Conservation (phyloP, 2,797 vertebrate species). For the Cirrhinus molitorella region DNA sequence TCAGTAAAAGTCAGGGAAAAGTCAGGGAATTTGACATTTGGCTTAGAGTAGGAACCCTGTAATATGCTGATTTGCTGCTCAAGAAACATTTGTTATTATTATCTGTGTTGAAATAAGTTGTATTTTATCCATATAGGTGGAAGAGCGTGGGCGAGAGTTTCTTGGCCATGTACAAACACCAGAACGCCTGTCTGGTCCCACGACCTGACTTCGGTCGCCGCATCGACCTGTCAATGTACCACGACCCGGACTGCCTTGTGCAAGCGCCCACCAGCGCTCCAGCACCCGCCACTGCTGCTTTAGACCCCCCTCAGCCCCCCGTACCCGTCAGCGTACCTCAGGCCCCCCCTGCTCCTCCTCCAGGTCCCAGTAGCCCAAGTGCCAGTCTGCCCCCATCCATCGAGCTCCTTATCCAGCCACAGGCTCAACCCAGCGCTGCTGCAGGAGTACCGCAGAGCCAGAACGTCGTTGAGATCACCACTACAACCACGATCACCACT, state of each 20-base stretch:
- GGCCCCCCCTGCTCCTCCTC: constrained; percentile 71
- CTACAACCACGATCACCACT: constrained; percentile 55
- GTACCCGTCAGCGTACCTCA: constrained; percentile 74
- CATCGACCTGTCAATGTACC: constrained; percentile 91
- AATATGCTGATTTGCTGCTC: background rate
- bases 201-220: constrained; percentile 90
- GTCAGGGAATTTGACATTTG: too few species aligned
- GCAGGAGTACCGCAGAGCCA: constrained; percentile 78
- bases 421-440: constrained; percentile 62
- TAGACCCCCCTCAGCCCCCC: constrained; percentile 69
- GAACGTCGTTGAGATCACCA: constrained; percentile 79
- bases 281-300: constrained; percentile 56
- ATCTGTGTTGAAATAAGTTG: too few species aligned
- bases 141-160: constrained; percentile 92
- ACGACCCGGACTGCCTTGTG: constrained; percentile 77
- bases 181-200: constrained; percentile 90
- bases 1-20: too few species aligned
- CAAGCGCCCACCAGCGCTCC: constrained; percentile 61
- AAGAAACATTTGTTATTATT: background rate
- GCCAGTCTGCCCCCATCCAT: constrained; percentile 73
- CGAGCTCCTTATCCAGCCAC: constrained; percentile 65
- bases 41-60: too few species aligned
- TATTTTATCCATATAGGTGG: constrained; percentile 81
- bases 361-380: constrained; percentile 77
- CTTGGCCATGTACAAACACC: constrained; percentile 91